Percentiles rank a stretch among this genome's conserved stretches.
Conservation (phyloP, 2,113 vertebrate species). For the Otocyon megalotis region DNA sequence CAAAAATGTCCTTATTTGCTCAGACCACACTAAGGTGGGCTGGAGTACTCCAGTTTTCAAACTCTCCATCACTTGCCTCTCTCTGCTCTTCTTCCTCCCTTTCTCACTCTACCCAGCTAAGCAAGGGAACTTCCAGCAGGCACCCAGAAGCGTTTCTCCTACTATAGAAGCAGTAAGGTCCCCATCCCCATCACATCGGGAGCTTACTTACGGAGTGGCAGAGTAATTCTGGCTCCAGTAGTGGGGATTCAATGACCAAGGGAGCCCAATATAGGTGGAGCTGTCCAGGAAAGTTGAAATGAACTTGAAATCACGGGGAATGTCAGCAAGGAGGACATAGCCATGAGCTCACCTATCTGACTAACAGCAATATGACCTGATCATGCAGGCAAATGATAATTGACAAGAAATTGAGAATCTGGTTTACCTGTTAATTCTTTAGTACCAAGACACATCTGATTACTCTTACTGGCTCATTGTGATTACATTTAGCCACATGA, state of each 20-base stretch:
- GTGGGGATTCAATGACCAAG: neutral
- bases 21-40: neutral
- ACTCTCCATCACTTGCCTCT: neutral
- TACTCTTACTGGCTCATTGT: neutral
- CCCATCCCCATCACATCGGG: neutral
- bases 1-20: neutral
- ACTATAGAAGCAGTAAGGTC: neutral
- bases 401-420: conserved; percentile 33
- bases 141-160: neutral
- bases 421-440: neutral
- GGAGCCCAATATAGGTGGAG: neutral
- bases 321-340: neutral
- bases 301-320: neutral
- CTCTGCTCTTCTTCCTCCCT: neutral
- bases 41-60: neutral
- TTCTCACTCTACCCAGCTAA: neutral
- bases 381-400: neutral
- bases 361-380: neutral
- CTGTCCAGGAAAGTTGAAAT: neutral
- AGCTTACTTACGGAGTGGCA: too few relatives aligned
- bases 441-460: neutral
- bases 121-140: neutral
- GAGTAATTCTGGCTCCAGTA: neutral
- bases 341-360: neutral
- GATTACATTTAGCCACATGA: neutral